Base-by-base conservation (phyloP, 2,797 vertebrate genomes). In the Crax fasciolata region DNA sequence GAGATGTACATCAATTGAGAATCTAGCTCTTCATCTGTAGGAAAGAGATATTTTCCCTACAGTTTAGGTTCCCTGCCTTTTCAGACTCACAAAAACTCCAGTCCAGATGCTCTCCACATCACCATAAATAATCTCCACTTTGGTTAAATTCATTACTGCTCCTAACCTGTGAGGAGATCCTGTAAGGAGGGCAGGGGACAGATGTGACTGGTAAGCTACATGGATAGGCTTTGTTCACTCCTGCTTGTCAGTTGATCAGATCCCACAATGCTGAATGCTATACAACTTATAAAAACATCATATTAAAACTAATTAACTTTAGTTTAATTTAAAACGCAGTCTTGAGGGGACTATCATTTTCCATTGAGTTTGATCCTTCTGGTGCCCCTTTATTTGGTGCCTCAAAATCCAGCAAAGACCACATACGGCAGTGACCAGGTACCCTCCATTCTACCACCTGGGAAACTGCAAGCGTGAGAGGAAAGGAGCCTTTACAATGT, bases 1-100 rank as follows among this genome's bases (percentile, higher is more conserved):
- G 80, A 87, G 96, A 95, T 90, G 83, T 76, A 89, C 84, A 95
- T 92, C 93, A 95, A 51, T 41, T 89, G 63, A 92, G 59, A 95
- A 87, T 84, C 84, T 79, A 87, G 30, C 59, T 86, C 88, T 92
- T 94, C 84, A 94, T 91, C 89, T 96, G 93, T 81, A 84, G 67
- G 54, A 79, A n/a, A 71, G 14, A 94, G 59, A 82, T 9, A 32
- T 75, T 94, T 94, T 76, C 71, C 65, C 61, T 65, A 24, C 14
- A 52, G 30, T 80, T 86, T 66, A 76, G 11, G 61, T 70, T 71
- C 59, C 67, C 32, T 73, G 41, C 20, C 30, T 87, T 91, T 93
- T 55, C 49, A 73, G 51, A 41, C 63, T 88, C 61, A 51, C 24
- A 57, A 78, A 91, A 89, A 52, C 32, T 66, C 25, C 74, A 93